Evolutionary conservation across 2,113 vertebrate genomes (phyloP).

Genomic region (Leucoraja erinaceus): DNA sequence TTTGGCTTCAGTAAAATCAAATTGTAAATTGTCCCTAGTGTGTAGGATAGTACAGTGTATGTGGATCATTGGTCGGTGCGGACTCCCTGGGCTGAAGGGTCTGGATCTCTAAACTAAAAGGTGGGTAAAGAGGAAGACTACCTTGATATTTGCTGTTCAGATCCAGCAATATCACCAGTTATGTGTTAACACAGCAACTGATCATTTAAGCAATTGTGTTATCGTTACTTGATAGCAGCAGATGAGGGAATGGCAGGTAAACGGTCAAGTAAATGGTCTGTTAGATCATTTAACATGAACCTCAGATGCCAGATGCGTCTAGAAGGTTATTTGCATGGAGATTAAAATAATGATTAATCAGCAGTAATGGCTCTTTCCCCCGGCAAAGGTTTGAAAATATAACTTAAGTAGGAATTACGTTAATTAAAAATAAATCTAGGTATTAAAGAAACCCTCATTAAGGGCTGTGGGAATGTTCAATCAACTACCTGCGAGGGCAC

Average conservation of each 20-base stretch:
- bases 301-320: neutral
- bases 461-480: neutral
- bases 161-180: neutral
- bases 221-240: neutral
- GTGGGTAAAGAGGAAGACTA: neutral
- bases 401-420: neutral
- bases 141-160: neutral
- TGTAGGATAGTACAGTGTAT: too few relatives aligned
- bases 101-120: too few relatives aligned
- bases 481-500: neutral
- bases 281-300: neutral
- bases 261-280: neutral
- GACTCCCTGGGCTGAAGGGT: too few relatives aligned
- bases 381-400: neutral
- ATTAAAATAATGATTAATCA: neutral
- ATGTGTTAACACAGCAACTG: neutral
- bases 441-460: too few relatives aligned
- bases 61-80: too few relatives aligned
- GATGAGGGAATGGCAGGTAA: neutral
- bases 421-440: neutral
- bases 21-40: too few relatives aligned
- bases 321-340: neutral
- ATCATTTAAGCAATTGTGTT: neutral
- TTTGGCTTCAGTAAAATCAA: too few relatives aligned
- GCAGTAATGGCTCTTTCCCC: neutral